Conservation (phyloP, 1,140 invertebrate genomes). For the Zaprionus ornatus region DNA sequence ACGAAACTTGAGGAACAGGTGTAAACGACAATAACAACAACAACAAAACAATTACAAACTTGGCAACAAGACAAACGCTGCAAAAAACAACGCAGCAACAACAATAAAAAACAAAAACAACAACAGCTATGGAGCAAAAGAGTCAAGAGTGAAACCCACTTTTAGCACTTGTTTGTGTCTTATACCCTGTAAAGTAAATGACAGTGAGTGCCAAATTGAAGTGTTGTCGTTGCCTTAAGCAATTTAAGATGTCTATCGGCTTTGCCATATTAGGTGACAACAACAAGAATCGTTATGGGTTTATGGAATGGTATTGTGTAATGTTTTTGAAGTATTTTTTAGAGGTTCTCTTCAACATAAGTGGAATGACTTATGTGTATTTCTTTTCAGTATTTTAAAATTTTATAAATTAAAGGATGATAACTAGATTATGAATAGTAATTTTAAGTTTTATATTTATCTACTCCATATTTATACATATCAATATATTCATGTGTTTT, state of each 20-base stretch:
- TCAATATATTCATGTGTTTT: no score
- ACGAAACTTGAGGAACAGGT: constrained; percentile 53
- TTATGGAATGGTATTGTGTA: background rate
- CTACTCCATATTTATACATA: no score
- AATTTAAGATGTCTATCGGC: background rate
- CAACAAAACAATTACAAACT: constrained; percentile 30
- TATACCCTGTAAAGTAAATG: constrained; percentile 7
- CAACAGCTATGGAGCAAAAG: constrained; percentile 24
- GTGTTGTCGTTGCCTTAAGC: background rate
- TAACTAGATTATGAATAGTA: no score
- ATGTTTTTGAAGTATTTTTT: background rate
- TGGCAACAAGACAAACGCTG: constrained; percentile 42
- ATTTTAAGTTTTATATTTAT: no score
- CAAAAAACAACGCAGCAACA: constrained; percentile 4
- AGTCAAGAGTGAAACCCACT: constrained; percentile 29
- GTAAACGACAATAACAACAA: constrained; percentile 52
- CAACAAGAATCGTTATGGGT: background rate
- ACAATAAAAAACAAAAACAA: constrained; percentile 3
- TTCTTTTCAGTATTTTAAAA: no score
- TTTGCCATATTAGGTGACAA: background rate
- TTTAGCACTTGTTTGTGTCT: constrained; percentile 39
- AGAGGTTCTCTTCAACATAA: no score
- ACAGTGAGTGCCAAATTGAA: background rate
- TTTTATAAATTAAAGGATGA: no score
- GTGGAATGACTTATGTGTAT: no score